phyloP scores from a whole-genome alignment of 1,140 invertebrate genomes.

The Asbolus verrucosus region DNA sequence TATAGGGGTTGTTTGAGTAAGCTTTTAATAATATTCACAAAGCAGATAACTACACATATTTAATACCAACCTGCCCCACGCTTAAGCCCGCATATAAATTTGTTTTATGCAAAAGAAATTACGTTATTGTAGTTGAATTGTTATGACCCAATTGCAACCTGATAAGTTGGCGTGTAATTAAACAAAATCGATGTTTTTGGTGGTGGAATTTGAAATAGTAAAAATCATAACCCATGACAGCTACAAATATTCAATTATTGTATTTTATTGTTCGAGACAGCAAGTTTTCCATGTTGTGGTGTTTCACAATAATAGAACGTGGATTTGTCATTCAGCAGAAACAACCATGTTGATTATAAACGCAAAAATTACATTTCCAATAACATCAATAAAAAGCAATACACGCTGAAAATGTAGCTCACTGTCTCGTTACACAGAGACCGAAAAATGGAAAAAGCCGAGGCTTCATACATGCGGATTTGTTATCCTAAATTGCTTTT shows the following conservation, averaged over 20 bases:
- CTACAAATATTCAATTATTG: not conserved
- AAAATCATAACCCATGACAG: conserved; percentile 20
- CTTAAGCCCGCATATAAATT: conserved; percentile 18
- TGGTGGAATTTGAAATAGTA: too few relatives aligned
- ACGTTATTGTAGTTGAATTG: too few relatives aligned
- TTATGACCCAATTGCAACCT: too few relatives aligned
- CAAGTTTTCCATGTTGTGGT: conserved; percentile 15
- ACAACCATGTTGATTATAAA: conserved; percentile 27
- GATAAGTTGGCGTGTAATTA: too few relatives aligned
- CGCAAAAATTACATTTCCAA: conserved; percentile 26
- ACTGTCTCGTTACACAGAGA: not conserved
- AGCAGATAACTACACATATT: conserved; percentile 17
- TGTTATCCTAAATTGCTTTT: conserved; percentile 25
- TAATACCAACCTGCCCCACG: not conserved
- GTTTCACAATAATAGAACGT: conserved; percentile 10
- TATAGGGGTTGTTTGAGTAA: conserved; percentile 15
- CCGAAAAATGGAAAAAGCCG: conserved; percentile 13
- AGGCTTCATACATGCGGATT: conserved; percentile 20
- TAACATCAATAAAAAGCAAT: conserved; percentile 29
- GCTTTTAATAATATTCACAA: conserved; percentile 32
- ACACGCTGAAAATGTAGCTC: conserved; percentile 8
- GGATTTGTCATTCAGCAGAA: conserved; percentile 31
- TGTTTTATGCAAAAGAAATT: conserved; percentile 3
- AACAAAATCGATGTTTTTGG: too few relatives aligned
- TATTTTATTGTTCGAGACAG: conserved; percentile 4